phyloP scores from a whole-genome alignment of 2,113 vertebrate genomes.

The Pseudopipra pipra region DNA sequence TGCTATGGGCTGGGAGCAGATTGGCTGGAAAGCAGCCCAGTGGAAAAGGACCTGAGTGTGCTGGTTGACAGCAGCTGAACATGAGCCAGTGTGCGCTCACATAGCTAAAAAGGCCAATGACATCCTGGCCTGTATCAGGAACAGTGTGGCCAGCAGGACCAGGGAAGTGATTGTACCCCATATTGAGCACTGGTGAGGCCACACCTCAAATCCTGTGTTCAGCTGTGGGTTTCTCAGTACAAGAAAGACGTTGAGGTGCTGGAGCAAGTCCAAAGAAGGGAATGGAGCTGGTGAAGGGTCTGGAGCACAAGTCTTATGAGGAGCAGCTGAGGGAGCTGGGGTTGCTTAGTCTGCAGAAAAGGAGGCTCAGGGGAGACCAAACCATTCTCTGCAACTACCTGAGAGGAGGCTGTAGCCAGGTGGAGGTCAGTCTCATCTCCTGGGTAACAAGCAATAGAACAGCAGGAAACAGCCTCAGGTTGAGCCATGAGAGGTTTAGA shows the following conservation, averaged over 20 bases:
- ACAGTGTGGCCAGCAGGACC: neutral
- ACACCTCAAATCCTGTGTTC: rapidly evolving
- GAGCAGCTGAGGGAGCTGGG: neutral
- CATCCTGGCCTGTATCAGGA: neutral
- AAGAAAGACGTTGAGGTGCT: neutral
- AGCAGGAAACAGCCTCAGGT: neutral
- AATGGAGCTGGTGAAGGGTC: rapidly evolving
- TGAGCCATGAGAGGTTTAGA: neutral
- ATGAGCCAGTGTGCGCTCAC: neutral
- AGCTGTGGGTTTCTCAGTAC: neutral
- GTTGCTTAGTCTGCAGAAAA: neutral
- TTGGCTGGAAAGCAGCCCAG: rapidly evolving
- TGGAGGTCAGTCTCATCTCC: neutral
- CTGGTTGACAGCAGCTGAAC: rapidly evolving
- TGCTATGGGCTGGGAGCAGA: neutral
- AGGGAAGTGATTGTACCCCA: rapidly evolving
- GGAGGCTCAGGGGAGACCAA: rapidly evolving
- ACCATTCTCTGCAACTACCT: neutral
- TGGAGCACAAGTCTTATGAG: neutral
- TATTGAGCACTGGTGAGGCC: neutral
- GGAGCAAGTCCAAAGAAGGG: rapidly evolving
- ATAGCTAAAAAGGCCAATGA: no score
- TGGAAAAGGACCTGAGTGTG: rapidly evolving
- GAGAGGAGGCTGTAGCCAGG: neutral
- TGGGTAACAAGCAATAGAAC: neutral